Evolutionary conservation across 1,140 invertebrate species (phyloP), one percentile per base, ranked within the genome.

Genomic region (Pachypsylla venusta): DNA sequence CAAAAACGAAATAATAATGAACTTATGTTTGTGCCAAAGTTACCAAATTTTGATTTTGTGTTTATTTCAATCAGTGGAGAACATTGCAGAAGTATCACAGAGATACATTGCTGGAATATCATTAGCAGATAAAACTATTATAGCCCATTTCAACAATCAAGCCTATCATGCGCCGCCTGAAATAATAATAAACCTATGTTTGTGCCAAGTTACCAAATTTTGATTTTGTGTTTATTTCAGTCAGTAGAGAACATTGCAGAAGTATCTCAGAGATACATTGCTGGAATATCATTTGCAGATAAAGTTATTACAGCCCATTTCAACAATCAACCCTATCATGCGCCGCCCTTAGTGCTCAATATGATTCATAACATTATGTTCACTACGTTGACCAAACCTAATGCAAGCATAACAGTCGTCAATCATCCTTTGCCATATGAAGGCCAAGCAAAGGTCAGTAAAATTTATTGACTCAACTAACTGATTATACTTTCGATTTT

Each of bases 151-250:
- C 62, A 81, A 81, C 56, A 81, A 81, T 65, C 78, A 80, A 59
- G 76, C 84, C 0, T 81, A 79, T 67, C 86, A 89, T 68, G 77
- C 82, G 28, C 75, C 81, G 4, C 80, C 81, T n/a, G n/a, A n/a
- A n/a, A 56, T 5, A 54, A 60, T 54, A 54, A 58, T 54, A 53
- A 56, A 53, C 59, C 54, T 61, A 27, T 19, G 57, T 35, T 58
- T 54, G 20, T 59, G 40, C n/a, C n/a, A 10, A 10, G 10, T 35
- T 10, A 35, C n/a, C n/a, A n/a, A n/a, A n/a, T n/a, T n/a, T n/a
- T n/a, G n/a, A n/a, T 53, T 14, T 16, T 5, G 48, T n/a, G 2
- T n/a, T 40, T 20, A 1, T 60, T 66, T 55, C 30, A 70, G 68
- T 67, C 66, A 25, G 16, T 25, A 1, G 54, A 63, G 53, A 62